Conservation (phyloP, 2,113 vertebrate genomes). For the Athene cunicularia region DNA sequence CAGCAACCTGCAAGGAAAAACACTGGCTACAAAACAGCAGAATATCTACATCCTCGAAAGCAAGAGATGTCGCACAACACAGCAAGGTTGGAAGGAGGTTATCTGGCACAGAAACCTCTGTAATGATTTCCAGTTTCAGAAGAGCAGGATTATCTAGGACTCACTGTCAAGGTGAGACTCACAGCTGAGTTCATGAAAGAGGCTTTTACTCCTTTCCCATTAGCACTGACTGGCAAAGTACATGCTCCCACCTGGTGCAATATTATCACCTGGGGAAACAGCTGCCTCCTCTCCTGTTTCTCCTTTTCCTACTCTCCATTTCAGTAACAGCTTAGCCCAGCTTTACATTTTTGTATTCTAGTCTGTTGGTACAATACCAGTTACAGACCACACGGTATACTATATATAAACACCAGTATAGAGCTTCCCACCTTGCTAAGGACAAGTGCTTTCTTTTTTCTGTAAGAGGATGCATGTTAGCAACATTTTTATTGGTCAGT, state of each 20-base stretch:
- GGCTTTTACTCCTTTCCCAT: background rate
- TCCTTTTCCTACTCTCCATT: background rate
- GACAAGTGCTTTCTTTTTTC: background rate
- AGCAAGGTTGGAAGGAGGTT: background rate
- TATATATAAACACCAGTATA: background rate
- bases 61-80: background rate
- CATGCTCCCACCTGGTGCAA: fast-evolving
- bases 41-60: background rate
- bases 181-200: background rate
- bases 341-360: background rate
- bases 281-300: background rate
- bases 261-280: fast-evolving
- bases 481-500: background rate
- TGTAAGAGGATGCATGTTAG: background rate
- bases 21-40: background rate
- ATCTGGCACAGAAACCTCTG: background rate
- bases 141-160: background rate
- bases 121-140: background rate
- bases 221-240: background rate
- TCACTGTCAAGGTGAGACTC: background rate
- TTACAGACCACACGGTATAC: background rate
- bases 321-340: background rate
- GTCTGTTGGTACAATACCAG: background rate
- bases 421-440: background rate
- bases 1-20: slow-evolving; percentile 10